Conservation (phyloP, 2,113 vertebrate species). For the Carassius gibelio region DNA sequence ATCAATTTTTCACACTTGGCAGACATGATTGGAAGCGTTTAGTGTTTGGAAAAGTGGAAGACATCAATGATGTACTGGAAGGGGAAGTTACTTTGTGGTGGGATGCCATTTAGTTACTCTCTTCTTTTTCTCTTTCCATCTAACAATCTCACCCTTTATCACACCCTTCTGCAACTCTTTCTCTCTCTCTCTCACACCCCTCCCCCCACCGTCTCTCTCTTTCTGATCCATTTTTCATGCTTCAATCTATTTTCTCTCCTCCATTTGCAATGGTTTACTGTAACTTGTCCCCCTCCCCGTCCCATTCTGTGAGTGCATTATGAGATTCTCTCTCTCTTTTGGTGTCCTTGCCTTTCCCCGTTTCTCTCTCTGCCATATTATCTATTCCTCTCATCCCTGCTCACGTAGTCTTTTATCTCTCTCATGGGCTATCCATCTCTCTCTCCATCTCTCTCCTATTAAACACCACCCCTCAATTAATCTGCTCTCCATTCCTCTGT, state of each 20-base stretch:
- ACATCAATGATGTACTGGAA: conserved; percentile 31
- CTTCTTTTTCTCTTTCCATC: conserved; percentile 7
- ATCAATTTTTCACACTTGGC: conserved; percentile 20
- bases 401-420: conserved; percentile 58
- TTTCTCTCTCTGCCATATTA: conserved; percentile 58
- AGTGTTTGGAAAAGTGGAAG: conserved; percentile 7
- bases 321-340: conserved; percentile 32
- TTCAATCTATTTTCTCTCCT: conserved; percentile 43
- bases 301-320: conserved; percentile 43
- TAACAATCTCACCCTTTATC: conserved; percentile 42
- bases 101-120: conserved; percentile 30
- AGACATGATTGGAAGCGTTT: conserved; percentile 12
- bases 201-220: conserved; percentile 46
- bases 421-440: conserved; percentile 42
- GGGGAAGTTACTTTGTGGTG: conserved; percentile 33
- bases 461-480: conserved; percentile 28
- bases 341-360: conserved; percentile 39
- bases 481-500: conserved; percentile 35
- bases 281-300: conserved; percentile 31
- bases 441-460: conserved; percentile 53
- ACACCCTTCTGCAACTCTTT: conserved; percentile 70
- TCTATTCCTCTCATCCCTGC: conserved; percentile 62
- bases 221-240: conserved; percentile 51
- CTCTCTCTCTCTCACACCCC: conserved; percentile 58
- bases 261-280: conserved; percentile 41